A percentile compares a stretch with the other conserved stretches of the same genome.
Evolutionary conservation across 2,113 vertebrate species (phyloP).

Genomic region (Panthera tigris): DNA sequence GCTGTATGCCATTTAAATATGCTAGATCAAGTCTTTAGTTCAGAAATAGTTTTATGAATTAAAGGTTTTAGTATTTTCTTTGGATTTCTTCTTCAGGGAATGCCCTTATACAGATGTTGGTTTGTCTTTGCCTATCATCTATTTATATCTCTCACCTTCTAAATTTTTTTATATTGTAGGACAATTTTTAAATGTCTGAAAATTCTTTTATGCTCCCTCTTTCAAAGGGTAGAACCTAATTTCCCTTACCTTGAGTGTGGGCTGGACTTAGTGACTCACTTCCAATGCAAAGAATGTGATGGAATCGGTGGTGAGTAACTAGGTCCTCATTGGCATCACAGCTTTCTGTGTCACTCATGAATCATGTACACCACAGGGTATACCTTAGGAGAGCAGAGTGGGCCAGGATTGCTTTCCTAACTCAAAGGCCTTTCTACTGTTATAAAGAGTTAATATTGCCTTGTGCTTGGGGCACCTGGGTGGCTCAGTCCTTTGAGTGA

Average conservation of each 20-base stretch:
- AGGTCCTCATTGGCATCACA: no score
- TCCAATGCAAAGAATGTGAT: no score
- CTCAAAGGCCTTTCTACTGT: neutral
- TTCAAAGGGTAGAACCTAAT: neutral
- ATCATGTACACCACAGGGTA: no score
- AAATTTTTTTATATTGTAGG: neutral
- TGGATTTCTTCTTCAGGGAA: neutral
- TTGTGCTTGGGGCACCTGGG: neutral
- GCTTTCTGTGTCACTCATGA: neutral
- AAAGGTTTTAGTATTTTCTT: neutral
- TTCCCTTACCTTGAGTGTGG: neutral
- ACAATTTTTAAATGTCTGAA: neutral
- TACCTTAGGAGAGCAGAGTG: neutral
- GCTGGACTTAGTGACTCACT: neutral
- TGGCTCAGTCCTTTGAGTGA: neutral
- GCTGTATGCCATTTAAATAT: neutral
- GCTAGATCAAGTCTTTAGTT: neutral
- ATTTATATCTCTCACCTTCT: neutral
- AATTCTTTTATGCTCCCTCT: neutral
- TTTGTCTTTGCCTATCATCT: neutral
- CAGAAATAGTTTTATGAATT: neutral
- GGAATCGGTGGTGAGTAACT: neutral
- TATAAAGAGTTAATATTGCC: neutral
- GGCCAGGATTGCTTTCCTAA: neutral
- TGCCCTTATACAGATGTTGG: neutral